Base-by-base conservation (phyloP, 23 tunicate genomes). In the Phallusia fumigata region DNA sequence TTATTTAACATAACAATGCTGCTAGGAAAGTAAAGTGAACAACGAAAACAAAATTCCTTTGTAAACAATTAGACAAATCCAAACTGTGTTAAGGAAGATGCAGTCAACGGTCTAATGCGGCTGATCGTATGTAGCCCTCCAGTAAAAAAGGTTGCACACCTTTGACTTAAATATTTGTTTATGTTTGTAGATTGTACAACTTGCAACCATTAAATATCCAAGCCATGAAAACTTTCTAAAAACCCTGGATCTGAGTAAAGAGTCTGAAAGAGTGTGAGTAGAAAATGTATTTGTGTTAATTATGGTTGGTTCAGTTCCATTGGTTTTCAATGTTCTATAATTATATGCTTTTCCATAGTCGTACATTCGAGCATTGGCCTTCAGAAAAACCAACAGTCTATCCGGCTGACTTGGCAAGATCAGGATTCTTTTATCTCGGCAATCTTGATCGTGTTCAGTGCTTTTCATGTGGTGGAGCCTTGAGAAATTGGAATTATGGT, bases 361-460 rank as follows among this genome's bases (percentile, higher is more conserved):
- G 45, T 15, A 45, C 91, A 19, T 88, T 88, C 72, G 86, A 76
- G 26, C 79, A 79, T 35, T 88, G 91, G 91, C 83, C 86, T 8
- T 30, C 49, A 0, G 74, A 72, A 19, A 36, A 64, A n/a, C 78
- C 81, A 58, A 88, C 83, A 18, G 83, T 88, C 8, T 65, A 64
- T 21, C 90, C 96, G 32, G 73, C 84, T 6, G 90, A 82, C 77
- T 73, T 91, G 36, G 96, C 96, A 0, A 78, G 73, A 33, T 76
- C 86, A 34, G 96, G 96, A n/a, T 91, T 91, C 44, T 91, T 86
- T 40, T 91, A 91, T 73, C 78, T 87, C 18, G 96, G 96, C 16
- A 85, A 86, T 76, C 40, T 81, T 75, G 96, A 91, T 84, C 36
- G 90, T 19, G 89, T 88, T 33, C 87, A 84, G 45, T 91, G 96